phyloP scores from a whole-genome alignment of 2,113 vertebrate species.

The Caranx melampygus region DNA sequence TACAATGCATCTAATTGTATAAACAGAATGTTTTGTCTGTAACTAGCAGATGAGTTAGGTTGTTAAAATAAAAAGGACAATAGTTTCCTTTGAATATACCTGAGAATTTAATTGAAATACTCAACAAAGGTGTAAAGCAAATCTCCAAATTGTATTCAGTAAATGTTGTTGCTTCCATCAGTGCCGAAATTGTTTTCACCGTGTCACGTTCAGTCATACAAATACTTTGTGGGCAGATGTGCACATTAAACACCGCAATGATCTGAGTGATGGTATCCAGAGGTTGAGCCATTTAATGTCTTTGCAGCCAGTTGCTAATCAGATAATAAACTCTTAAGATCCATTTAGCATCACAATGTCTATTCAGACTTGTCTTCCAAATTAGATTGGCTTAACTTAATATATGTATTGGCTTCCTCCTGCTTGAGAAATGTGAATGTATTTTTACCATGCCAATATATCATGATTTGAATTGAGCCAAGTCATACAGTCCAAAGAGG shows the following conservation, averaged over 20 bases:
- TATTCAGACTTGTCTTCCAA: slow-evolving; percentile 53
- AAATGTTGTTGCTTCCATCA: too few relatives aligned
- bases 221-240: too few relatives aligned
- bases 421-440: slow-evolving; percentile 37
- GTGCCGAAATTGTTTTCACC: too few relatives aligned
- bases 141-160: too few relatives aligned
- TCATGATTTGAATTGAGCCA: slow-evolving; percentile 61
- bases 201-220: too few relatives aligned
- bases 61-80: too few relatives aligned
- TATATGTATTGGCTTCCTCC: slow-evolving; percentile 53
- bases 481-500: slow-evolving; percentile 67
- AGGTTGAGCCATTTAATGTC: slow-evolving; percentile 33
- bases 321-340: slow-evolving; percentile 41
- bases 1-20: too few relatives aligned
- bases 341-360: slow-evolving; percentile 39
- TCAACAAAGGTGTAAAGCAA: too few relatives aligned
- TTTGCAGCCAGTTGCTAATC: slow-evolving; percentile 11
- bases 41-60: too few relatives aligned
- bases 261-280: not conserved
- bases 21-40: too few relatives aligned
- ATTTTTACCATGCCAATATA: slow-evolving; percentile 54
- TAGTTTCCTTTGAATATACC: too few relatives aligned
- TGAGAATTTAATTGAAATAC: too few relatives aligned
- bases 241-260: not conserved
- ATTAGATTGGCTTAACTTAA: slow-evolving; percentile 60